These are phyloP conservation scores for Seira musarum DNA, from an alignment of 2,888 invertebrate genomes.

Conservation along the genomic window DNA sequence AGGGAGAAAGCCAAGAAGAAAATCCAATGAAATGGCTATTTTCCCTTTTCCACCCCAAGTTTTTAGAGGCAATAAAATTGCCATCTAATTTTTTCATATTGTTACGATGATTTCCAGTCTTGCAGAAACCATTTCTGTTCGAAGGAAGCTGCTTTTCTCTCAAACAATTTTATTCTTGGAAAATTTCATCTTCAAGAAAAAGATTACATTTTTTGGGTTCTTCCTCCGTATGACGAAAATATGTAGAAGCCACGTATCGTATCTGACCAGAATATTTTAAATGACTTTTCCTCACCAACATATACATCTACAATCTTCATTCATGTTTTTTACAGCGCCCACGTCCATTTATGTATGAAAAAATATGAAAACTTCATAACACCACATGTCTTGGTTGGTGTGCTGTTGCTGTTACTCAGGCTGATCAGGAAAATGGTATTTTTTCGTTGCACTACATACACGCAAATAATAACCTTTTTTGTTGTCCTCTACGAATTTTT, in stretches of 20 bases:
- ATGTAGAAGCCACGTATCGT: neutral
- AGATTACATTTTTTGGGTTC: slow-evolving; percentile 10
- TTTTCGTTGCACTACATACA: slow-evolving; percentile 15
- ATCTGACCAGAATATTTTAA: slow-evolving; percentile 55
- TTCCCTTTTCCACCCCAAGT: no score
- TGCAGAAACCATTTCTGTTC: slow-evolving; percentile 27
- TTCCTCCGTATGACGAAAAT: neutral
- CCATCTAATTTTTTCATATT: slow-evolving; percentile 60
- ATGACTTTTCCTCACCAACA: no score
- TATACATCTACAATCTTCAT: no score
- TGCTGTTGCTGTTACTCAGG: slow-evolving; percentile 7
- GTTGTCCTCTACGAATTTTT: no score
- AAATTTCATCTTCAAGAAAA: no score
- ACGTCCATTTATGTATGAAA: neutral
- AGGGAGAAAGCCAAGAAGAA: slow-evolving; percentile 18
- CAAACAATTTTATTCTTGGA: no score
- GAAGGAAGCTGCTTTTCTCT: no score
- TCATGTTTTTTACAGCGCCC: no score
- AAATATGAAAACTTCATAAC: slow-evolving; percentile 30
- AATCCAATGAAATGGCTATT: no score
- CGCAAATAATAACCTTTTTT: neutral
- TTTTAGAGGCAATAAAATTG: slow-evolving; percentile 55
- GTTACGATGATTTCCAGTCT: slow-evolving; percentile 57
- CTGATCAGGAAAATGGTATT: slow-evolving; percentile 46
- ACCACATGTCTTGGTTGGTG: neutral